These are phyloP conservation scores for Melanostoma scalare DNA, from an alignment of 2,888 invertebrate genomes.

Conservation along the genomic window DNA sequence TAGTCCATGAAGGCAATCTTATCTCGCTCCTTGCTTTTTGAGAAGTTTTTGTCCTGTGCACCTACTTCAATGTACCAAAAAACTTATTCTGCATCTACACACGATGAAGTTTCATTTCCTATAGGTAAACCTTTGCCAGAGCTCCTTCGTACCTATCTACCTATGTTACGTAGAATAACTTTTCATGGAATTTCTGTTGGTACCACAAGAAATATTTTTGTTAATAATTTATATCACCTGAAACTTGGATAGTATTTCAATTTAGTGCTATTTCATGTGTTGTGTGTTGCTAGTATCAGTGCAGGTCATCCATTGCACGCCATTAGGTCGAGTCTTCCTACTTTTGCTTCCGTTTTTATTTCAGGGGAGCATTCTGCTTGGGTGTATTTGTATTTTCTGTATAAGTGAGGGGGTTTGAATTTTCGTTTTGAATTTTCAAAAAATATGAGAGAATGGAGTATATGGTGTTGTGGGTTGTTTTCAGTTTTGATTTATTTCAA, in stretches of 20 bases:
- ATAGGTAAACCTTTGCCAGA: background rate
- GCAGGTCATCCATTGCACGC: conserved; percentile 67
- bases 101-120: conserved; percentile 63
- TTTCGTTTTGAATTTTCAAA: conserved; percentile 39
- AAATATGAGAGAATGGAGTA: conserved; percentile 20
- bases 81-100: background rate
- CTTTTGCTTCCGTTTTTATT: conserved; percentile 42
- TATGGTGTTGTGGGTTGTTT: conserved; percentile 1
- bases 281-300: conserved; percentile 48
- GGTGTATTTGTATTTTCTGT: conserved; percentile 1
- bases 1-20: conserved; percentile 35
- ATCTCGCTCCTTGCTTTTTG: conserved; percentile 50
- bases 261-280: conserved; percentile 50
- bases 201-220: conserved; percentile 61
- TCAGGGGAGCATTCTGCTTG: conserved; percentile 13
- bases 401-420: conserved; percentile 26
- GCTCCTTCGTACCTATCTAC: conserved; percentile 8
- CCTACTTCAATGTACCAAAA: background rate
- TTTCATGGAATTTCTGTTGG: conserved; percentile 10
- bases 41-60: conserved; percentile 39
- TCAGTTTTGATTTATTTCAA: conserved; percentile 32
- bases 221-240: conserved; percentile 69
- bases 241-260: conserved; percentile 69
- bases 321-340: conserved; percentile 43
- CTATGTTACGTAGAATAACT: conserved; percentile 35